These are phyloP conservation scores for Cacatua alba DNA, from an alignment of 2,113 vertebrate genomes.

Conservation along the genomic window DNA sequence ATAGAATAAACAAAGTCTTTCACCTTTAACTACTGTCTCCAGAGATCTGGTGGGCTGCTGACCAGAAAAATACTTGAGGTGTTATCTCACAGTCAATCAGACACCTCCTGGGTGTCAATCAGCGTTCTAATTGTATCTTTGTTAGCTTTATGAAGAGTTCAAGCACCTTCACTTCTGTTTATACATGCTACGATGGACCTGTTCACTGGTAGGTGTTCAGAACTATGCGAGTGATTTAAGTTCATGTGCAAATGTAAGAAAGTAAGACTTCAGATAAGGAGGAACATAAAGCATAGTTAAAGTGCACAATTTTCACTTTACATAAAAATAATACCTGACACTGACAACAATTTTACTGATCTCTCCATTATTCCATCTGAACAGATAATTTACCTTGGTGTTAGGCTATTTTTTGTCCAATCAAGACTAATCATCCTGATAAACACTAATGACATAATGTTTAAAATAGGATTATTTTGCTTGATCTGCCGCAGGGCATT, in stretches of 20 bases:
- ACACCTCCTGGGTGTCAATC: not conserved
- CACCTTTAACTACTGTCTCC: not conserved
- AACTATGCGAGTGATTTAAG: not conserved
- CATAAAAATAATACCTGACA: not conserved
- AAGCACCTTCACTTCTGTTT: not conserved
- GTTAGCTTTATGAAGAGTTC: not conserved
- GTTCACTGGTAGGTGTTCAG: not conserved
- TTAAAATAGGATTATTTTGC: constrained; percentile 45
- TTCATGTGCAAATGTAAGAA: not conserved
- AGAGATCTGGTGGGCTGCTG: not conserved
- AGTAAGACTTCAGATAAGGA: not conserved
- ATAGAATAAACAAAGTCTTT: not conserved
- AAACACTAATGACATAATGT: constrained; percentile 22
- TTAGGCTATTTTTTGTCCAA: constrained; percentile 26
- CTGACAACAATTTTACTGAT: not conserved
- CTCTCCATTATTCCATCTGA: not conserved
- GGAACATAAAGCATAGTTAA: not conserved
- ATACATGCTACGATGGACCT: not conserved
- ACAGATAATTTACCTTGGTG: constrained; percentile 20
- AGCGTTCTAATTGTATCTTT: not conserved
- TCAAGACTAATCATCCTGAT: constrained; percentile 46
- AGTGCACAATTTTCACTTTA: not conserved
- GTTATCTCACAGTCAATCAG: not conserved
- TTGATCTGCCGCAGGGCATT: not conserved
- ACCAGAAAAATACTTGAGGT: not conserved